Evolutionary conservation across 2,888 invertebrate genomes (phyloP), one percentile per base, ranked within the genome.

Genomic region (Dromius quadrimaculatus): DNA sequence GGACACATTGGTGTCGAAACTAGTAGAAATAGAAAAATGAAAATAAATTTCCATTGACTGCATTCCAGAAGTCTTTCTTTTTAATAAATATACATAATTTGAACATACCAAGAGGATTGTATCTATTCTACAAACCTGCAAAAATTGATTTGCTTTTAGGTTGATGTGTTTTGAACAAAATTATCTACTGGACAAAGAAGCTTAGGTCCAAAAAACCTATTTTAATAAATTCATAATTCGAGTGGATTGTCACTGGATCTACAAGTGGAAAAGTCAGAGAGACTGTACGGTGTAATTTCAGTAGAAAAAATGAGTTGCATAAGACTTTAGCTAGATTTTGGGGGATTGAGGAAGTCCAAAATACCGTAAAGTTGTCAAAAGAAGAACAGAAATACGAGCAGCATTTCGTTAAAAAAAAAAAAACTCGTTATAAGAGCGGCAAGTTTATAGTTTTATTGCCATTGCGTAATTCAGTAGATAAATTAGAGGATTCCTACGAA

Each of bases 121-220:
- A 2, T 9, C 9, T 45, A 19, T 45, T 45, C 15, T 13, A 45
- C 15, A 45, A 15, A 17, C 45, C 45, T 8, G 15, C 13, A 54
- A 54, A 54, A 20, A 20, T 54, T 6, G 54, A 54, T n/a, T 2
- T 54, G 8, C 22, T 54, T n/a, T 20, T 54, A 54, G 20, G 22
- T 8, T 19, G 54, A 54, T 54, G 9, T 20, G 2, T 54, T 54
- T 23, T 54, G 22, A 23, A 22, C 20, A 8, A n/a, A 20, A 19
- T 2, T 54, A 23, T 13, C 6, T 2, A 2, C 54, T 8, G 22
- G 23, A 2, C 54, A 23, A 20, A 15, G 4, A n/a, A 54, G 9
- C n/a, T n/a, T 22, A 20, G 54, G 9, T 8, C 6, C 4, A 54
- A 54, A 54, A 54, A 54, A 22, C 54, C 20, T 1, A 22, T 54